Percentiles rank a stretch among this genome's conserved stretches.
phyloP scores from a whole-genome alignment of 2,888 invertebrate species.

The Tridacna gigas region DNA sequence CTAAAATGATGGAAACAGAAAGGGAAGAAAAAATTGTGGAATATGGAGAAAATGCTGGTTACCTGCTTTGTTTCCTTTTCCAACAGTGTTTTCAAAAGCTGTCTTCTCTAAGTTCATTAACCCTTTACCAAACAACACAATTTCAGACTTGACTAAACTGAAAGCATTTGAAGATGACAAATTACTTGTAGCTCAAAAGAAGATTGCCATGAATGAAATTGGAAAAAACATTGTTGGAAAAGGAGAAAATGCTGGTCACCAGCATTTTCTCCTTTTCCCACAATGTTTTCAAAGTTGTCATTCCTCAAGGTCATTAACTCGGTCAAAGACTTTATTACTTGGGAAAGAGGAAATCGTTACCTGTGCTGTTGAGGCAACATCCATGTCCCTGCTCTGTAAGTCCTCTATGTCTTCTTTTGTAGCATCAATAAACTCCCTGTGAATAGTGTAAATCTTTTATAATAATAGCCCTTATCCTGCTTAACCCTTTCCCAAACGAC shows the following conservation, averaged over 20 bases:
- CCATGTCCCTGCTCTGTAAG: conserved; percentile 69
- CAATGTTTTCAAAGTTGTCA: background rate
- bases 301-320: background rate
- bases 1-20: background rate
- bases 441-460: no score
- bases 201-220: background rate
- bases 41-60: background rate
- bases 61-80: background rate
- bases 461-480: background rate
- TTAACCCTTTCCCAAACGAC: background rate
- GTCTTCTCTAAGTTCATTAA: background rate
- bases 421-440: conserved; percentile 78
- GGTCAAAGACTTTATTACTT: no score
- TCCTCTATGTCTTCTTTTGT: conserved; percentile 78
- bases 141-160: background rate
- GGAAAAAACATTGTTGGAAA: background rate
- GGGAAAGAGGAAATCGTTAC: conserved; percentile 54
- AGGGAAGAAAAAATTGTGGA: background rate
- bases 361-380: conserved; percentile 76
- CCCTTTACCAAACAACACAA: background rate
- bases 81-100: background rate
- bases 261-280: background rate
- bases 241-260: background rate
- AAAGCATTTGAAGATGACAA: background rate
- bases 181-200: no score